Evolutionary conservation across 2,113 vertebrate genomes (phyloP).

Genomic region (Eulemur rufifrons): DNA sequence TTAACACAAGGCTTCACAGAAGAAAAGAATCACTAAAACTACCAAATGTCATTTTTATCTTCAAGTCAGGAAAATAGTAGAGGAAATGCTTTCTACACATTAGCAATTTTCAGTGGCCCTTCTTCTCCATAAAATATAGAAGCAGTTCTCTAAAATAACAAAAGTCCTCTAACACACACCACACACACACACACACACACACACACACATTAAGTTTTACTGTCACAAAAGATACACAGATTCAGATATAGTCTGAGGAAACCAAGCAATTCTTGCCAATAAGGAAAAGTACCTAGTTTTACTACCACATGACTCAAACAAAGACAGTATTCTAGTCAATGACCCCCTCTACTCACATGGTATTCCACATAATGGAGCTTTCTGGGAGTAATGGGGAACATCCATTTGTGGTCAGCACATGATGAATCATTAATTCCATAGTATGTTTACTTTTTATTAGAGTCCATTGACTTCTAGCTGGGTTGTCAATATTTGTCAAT

Average conservation of each 20-base stretch:
- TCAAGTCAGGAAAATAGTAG: neutral
- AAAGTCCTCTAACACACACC: neutral
- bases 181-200: neutral
- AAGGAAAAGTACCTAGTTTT: neutral
- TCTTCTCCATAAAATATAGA: neutral
- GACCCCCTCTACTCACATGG: rapidly evolving
- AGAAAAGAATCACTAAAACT: neutral
- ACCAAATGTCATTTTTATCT: neutral
- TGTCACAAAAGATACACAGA: neutral
- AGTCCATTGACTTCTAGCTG: neutral
- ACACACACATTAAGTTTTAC: neutral
- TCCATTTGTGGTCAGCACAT: neutral
- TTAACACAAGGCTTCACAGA: neutral
- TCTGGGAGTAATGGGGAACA: neutral
- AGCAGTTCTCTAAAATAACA: neutral
- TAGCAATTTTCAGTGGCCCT: neutral
- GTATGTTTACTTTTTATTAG: neutral
- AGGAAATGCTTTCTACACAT: neutral
- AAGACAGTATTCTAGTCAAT: neutral
- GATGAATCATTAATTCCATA: neutral
- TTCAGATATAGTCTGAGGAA: neutral
- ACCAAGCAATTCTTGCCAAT: neutral
- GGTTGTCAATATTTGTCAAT: neutral
- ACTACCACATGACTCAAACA: neutral
- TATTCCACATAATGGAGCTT: neutral